phyloP scores from a whole-genome alignment of 2,113 vertebrate species.

The Butorides virescens region DNA sequence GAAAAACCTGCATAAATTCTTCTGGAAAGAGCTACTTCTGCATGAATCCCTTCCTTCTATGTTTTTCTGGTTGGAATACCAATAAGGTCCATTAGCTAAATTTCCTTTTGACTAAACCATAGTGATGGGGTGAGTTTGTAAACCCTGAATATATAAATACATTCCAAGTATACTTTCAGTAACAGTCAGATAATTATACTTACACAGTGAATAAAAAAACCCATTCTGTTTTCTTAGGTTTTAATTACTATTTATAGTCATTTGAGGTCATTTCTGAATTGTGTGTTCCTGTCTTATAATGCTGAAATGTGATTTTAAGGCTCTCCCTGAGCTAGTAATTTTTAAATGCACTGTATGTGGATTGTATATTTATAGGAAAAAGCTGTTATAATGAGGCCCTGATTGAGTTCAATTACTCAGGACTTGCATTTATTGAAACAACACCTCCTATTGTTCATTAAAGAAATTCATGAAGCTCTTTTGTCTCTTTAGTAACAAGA shows the following conservation, averaged over 20 bases:
- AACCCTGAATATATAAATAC: not conserved
- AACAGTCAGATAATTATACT: not conserved
- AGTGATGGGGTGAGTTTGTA: not conserved
- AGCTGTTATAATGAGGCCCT: not conserved
- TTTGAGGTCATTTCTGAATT: not conserved
- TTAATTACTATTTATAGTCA: not conserved
- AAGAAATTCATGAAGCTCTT: not conserved
- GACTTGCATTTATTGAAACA: not conserved
- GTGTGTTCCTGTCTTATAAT: not conserved
- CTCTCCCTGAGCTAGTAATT: not conserved
- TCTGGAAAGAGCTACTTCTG: not conserved
- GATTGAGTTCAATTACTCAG: not conserved
- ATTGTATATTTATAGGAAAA: not conserved
- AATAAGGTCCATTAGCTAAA: not conserved
- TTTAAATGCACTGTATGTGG: not conserved
- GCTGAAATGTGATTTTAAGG: not conserved
- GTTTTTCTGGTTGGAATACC: not conserved
- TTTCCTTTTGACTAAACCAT: not conserved
- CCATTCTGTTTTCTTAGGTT: not conserved
- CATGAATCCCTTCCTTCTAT: not conserved
- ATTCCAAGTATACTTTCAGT: not conserved
- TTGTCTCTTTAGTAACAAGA: not conserved
- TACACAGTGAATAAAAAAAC: not conserved
- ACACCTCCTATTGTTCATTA: not conserved
- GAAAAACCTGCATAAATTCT: not conserved